Conservation (phyloP, 2,888 invertebrate species). For the Lomographa bimaculata region DNA sequence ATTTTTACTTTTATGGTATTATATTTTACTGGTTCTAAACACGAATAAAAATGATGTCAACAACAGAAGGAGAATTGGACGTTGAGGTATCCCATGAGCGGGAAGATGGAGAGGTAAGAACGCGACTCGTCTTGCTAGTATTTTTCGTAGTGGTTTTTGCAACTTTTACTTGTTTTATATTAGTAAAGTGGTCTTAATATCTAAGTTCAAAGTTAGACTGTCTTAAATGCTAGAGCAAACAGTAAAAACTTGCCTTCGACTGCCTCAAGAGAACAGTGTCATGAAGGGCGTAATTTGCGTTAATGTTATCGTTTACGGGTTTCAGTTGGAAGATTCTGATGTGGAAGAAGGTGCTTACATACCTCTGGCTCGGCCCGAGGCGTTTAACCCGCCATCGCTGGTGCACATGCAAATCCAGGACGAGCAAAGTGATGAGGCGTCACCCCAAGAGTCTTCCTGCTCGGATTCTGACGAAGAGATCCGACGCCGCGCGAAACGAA, state of each 20-base stretch:
- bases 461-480: conserved; percentile 85
- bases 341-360: conserved; percentile 81
- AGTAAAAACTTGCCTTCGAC: background rate
- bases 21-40: conserved; percentile 40
- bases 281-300: conserved; percentile 17
- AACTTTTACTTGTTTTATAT: background rate
- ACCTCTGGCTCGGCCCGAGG: conserved; percentile 82
- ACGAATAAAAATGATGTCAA: conserved; percentile 70
- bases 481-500: conserved; percentile 77
- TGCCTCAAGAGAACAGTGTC: conserved; percentile 18
- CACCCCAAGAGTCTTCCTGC: conserved; percentile 73
- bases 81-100: conserved; percentile 84
- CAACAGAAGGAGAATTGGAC: conserved; percentile 85
- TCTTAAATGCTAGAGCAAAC: background rate
- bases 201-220: background rate
- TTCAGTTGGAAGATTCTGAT: conserved; percentile 77
- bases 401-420: conserved; percentile 83
- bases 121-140: conserved; percentile 36
- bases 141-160: conserved; percentile 7
- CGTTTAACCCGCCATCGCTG: conserved; percentile 76
- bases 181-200: background rate
- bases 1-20: conserved; percentile 61
- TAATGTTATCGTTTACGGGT: conserved; percentile 21
- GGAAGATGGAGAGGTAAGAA: conserved; percentile 87
- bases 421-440: conserved; percentile 83